These are phyloP conservation scores for Epizoanthus ramosus DNA, from an alignment of 92 coral and sea anemone species.

Conservation along the genomic window DNA sequence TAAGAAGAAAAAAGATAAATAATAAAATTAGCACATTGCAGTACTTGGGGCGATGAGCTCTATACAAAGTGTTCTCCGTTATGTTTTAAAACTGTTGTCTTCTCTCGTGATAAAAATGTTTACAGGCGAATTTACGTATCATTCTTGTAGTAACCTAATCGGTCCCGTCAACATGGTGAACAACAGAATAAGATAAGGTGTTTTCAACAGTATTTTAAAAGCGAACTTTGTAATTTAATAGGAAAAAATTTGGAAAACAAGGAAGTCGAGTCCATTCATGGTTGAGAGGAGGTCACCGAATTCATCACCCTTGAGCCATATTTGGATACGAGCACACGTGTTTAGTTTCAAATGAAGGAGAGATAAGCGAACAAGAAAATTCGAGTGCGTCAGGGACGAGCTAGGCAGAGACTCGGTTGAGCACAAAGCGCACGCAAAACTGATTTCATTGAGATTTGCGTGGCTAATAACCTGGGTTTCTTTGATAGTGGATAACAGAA, in stretches of 20 bases:
- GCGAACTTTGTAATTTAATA: too few species aligned
- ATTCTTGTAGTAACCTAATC: too few species aligned
- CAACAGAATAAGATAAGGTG: too few species aligned
- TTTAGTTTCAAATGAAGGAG: background rate
- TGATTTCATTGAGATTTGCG: background rate
- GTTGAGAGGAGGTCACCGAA: slow-evolving; percentile 25
- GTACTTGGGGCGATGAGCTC: too few species aligned
- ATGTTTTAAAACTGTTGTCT: too few species aligned
- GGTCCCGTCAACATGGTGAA: too few species aligned
- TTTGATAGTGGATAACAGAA: background rate
- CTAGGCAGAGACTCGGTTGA: background rate
- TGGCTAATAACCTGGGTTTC: background rate
- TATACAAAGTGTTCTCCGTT: too few species aligned
- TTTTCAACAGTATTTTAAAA: too few species aligned
- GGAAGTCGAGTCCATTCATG: background rate
- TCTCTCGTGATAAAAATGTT: too few species aligned
- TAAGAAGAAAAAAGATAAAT: too few species aligned
- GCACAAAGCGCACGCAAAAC: background rate
- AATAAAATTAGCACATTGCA: too few species aligned
- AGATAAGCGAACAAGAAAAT: slow-evolving; percentile 32
- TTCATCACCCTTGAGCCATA: slow-evolving; percentile 26
- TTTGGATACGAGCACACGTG: slow-evolving; percentile 3
- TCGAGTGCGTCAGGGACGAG: slow-evolving; percentile 4
- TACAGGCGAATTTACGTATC: too few species aligned
- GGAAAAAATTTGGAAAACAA: background rate